Evolutionary conservation across 2,113 vertebrate genomes (phyloP).

Genomic region (Lonchura striata): DNA sequence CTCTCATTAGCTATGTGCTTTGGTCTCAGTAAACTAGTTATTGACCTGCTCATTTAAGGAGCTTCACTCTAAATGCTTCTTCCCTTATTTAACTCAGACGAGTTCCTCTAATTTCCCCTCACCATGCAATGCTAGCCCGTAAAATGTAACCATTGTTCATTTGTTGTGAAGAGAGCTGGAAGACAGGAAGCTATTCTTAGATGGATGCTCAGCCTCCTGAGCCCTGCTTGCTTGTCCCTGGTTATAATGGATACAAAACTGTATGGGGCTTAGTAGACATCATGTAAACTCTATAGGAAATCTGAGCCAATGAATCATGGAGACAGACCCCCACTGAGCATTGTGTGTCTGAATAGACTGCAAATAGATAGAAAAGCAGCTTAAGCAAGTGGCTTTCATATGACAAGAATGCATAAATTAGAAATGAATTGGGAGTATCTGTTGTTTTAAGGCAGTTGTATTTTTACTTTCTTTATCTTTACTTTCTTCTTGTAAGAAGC

Average conservation of each 20-base stretch:
- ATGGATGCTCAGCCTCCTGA: slow-evolving; percentile 71
- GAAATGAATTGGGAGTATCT: slow-evolving; percentile 60
- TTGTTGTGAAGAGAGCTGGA: slow-evolving; percentile 71
- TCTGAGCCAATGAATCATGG: slow-evolving; percentile 80
- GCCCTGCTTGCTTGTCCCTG: slow-evolving; percentile 74
- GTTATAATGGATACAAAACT: slow-evolving; percentile 81
- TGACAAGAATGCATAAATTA: slow-evolving; percentile 71
- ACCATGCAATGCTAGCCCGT: slow-evolving; percentile 38
- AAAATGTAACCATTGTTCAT: slow-evolving; percentile 74
- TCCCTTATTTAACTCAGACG: slow-evolving; percentile 79
- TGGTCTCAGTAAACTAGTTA: slow-evolving; percentile 80
- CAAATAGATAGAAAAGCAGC: slow-evolving; percentile 74
- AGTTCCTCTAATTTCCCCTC: slow-evolving; percentile 70
- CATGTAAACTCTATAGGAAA: slow-evolving; percentile 81
- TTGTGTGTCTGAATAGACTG: slow-evolving; percentile 78
- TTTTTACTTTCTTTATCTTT: not conserved
- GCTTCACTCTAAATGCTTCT: slow-evolving; percentile 73
- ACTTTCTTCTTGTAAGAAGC: not conserved
- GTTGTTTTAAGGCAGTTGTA: slow-evolving; percentile 59
- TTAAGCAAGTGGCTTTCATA: slow-evolving; percentile 74
- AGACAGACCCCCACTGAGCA: slow-evolving; percentile 74
- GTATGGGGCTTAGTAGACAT: slow-evolving; percentile 78
- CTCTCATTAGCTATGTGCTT: slow-evolving; percentile 77
- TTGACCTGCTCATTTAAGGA: slow-evolving; percentile 79
- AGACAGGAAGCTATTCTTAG: slow-evolving; percentile 72